Base-by-base conservation (phyloP, 2,888 invertebrate species). In the Apomyelois bistriatella region DNA sequence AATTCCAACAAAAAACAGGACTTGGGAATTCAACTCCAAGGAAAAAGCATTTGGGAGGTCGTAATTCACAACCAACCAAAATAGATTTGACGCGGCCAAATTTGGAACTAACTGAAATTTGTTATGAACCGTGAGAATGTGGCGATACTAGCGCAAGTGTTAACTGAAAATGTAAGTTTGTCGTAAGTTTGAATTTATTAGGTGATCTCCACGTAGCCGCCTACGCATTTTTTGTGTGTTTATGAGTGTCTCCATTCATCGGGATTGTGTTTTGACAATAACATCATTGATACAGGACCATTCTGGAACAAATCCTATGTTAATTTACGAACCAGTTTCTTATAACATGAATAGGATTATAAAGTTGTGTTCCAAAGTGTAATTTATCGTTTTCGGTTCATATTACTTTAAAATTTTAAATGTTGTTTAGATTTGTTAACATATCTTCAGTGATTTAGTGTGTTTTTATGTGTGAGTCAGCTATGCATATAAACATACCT, bases 51-150 rank as follows among this genome's bases (percentile, higher is more conserved):
- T 53, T 22, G 41, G 41, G 47, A 28, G 50, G 41, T 36, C 51
- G 55, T 55, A 57, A 55, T 51, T 59, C 52, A 47, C 22, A n/a
- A 41, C 50, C 12, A 28, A 50, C 49, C 36, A 50, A 38, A 30
- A 52, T 50, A 43, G 13, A 15, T 36, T 17, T 48, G 49, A 8
- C 28, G 42, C 28, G 58, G 36, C 6, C 0, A 36, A 52, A 53
- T 40, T 22, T 10, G 42, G 40, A 54, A 54, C 53, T 53, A 51
- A 8, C 6, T 8, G 13, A 16, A 16, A 38, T 6, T 13, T 13
- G 1, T 5, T n/a, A 13, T 7, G 15, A 13, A 7, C 1, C 22
- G 7, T 32, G 10, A 4, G 8, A 9, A 4, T 1, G 10, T 10
- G 9, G 8, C 15, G 40, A 40, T n/a, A 41, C 52, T 52, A 56